Percentiles rank a stretch among this genome's conserved stretches.
These are phyloP conservation scores for Lepus americanus DNA, from an alignment of 2,113 vertebrate genomes.

Conservation along the genomic window DNA sequence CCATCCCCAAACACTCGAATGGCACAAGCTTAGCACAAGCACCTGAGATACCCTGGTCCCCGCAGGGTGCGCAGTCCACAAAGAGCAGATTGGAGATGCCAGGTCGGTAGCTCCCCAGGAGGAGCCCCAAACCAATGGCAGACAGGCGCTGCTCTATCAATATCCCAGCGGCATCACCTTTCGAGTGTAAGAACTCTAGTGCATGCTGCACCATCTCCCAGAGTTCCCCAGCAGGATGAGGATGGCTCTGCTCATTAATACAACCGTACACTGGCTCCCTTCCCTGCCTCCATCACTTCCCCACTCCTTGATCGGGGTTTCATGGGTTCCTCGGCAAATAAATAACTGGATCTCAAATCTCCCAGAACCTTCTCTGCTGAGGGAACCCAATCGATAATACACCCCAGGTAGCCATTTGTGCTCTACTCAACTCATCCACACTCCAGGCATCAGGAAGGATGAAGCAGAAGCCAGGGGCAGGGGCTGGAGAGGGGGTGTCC, in stretches of 20 bases:
- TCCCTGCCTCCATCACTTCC: not conserved
- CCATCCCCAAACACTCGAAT: not conserved
- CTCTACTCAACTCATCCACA: not conserved
- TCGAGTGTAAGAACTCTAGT: not conserved
- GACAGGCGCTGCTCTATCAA: not conserved
- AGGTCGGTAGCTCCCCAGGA: not conserved
- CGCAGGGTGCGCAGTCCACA: not conserved
- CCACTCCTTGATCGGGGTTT: not conserved
- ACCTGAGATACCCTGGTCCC: not conserved
- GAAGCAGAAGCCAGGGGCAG: not conserved
- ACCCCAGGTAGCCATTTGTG: not conserved
- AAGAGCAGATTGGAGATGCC: not conserved
- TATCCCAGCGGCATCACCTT: not conserved
- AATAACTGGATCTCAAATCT: not conserved
- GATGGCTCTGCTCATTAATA: not conserved
- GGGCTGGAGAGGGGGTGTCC: not conserved
- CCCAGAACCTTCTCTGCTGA: not conserved
- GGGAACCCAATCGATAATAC: not conserved
- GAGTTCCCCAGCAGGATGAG: not conserved
- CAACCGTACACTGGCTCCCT: not conserved
- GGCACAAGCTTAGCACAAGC: too few relatives aligned
- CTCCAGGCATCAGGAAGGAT: not conserved
- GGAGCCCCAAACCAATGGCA: not conserved
- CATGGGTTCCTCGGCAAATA: not conserved
- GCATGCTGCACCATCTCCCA: fast-evolving